Evolutionary conservation across 1,140 invertebrate species (phyloP).

Genomic region (Scaptomyza montana): DNA sequence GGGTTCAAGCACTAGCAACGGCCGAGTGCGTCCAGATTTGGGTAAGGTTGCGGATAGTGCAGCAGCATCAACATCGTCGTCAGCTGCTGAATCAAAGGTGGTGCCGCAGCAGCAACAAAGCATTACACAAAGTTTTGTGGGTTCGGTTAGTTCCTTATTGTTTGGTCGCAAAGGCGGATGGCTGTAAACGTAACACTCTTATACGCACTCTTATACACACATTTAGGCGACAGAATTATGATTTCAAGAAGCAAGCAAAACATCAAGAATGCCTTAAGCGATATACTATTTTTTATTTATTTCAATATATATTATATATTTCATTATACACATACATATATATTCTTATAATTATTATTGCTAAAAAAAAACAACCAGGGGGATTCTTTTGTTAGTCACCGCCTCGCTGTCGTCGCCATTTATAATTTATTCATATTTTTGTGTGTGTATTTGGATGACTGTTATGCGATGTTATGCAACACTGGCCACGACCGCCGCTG

Average conservation of each 20-base stretch:
- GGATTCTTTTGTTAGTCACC: constrained; percentile 15
- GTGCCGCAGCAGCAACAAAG: constrained; percentile 72
- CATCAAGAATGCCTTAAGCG: constrained; percentile 1
- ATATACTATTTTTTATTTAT: constrained; percentile 19
- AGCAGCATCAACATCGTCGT: constrained; percentile 14
- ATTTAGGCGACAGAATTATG: constrained; percentile 23
- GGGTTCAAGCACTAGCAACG: constrained; percentile 68
- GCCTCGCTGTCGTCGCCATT: constrained; percentile 14
- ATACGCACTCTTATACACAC: not conserved
- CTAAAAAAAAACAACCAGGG: not conserved
- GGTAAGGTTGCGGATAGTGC: constrained; percentile 85
- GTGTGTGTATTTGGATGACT: not conserved
- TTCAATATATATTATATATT: constrained; percentile 1
- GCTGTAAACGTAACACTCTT: constrained; percentile 84
- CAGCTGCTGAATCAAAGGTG: constrained; percentile 39
- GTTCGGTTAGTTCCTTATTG: constrained; percentile 91
- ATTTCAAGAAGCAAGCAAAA: constrained; percentile 20
- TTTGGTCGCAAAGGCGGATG: constrained; percentile 93
- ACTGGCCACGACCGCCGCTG: constrained; percentile 43
- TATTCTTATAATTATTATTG: constrained; percentile 2
- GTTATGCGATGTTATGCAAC: constrained; percentile 50
- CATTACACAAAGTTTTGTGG: constrained; percentile 86
- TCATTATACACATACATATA: not conserved
- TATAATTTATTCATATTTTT: constrained; percentile 22
- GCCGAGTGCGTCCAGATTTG: constrained; percentile 85